Base-by-base conservation (phyloP, 2,113 vertebrate genomes). In the Vireo altiloquus region DNA sequence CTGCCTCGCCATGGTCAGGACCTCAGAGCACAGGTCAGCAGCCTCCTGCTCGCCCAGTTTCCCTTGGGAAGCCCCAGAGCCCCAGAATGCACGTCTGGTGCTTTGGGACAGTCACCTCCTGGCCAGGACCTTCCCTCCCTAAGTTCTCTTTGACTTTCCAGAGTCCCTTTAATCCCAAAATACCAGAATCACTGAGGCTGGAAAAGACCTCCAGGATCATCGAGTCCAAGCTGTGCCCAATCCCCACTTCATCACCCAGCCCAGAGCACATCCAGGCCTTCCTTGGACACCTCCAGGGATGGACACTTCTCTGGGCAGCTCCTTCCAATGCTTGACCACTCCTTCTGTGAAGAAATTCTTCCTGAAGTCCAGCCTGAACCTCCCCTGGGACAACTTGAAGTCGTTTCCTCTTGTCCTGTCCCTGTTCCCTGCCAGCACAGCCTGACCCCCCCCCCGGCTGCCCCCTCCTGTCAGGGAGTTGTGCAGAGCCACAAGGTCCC, bases 371-470 rank as follows among this genome's bases (percentile, higher is more conserved):
- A 46, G 7, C 23, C 52, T 39, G 22, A 72, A 1, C 44, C 12
- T 44, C 15, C 15, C 27, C 16, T 4, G 8, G 60, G 1, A 11
- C 44, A 66, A 1, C 19, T 10, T 50, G 23, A 14, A 0, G 46
- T 13, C 0, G 0, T 66, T 74, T 4, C 60, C 2, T 0, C 39
- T 46, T 2, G 3, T 59, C 23, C 35, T 40, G 16, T 71, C 17
- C 56, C 75, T 49, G 33, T 61, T 63, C 47, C 47, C 49, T 49
- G 46, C 11, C 9, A 37, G 37, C 37, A 87, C 7, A 68, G 17
- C 33, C 46, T 0, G 0, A 50, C 0, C 14, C 39, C 39, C 39
- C 14, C 35, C 17, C 2, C 0, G 0, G 37, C 63, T 76, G 61
- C 20, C 9, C 46, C 39, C 54, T 52, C 63, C 39, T 53, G 31